These are phyloP conservation scores for Podarcis siculus DNA, from an alignment of 2,797 vertebrate genomes.

Conservation along the genomic window DNA sequence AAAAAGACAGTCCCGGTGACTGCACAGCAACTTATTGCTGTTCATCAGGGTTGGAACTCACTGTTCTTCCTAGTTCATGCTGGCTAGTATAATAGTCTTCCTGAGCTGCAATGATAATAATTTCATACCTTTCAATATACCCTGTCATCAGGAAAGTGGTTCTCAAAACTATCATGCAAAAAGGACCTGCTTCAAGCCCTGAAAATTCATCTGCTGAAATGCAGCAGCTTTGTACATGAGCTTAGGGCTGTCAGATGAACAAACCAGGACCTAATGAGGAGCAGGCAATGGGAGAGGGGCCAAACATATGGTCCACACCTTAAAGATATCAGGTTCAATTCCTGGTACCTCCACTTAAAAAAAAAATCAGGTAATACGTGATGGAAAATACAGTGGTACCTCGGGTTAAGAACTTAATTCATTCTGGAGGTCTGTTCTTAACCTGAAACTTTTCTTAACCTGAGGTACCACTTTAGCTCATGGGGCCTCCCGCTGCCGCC, in stretches of 20 bases:
- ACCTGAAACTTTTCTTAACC: no score
- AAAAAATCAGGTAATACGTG: not conserved
- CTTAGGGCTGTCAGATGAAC: not conserved
- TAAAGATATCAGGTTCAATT: not conserved
- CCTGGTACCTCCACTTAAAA: not conserved
- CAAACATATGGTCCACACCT: not conserved
- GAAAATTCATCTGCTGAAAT: not conserved
- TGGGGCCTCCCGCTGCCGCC: no score
- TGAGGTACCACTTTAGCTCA: no score
- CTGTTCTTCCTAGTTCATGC: not conserved
- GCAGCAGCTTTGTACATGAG: not conserved
- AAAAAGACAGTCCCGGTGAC: not conserved
- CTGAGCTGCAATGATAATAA: not conserved
- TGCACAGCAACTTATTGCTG: not conserved
- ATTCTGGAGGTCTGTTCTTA: no score
- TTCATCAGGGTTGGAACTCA: not conserved
- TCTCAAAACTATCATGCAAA: conserved; percentile 35
- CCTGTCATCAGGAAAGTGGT: conserved; percentile 17
- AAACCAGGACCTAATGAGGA: not conserved
- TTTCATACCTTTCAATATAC: conserved; percentile 16
- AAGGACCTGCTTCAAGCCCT: not conserved
- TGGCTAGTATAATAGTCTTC: not conserved
- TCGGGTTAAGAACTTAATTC: no score
- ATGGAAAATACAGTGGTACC: not conserved
- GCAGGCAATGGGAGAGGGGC: not conserved